phyloP scores from a whole-genome alignment of 2,113 vertebrate species.

The Apteryx mantelli region DNA sequence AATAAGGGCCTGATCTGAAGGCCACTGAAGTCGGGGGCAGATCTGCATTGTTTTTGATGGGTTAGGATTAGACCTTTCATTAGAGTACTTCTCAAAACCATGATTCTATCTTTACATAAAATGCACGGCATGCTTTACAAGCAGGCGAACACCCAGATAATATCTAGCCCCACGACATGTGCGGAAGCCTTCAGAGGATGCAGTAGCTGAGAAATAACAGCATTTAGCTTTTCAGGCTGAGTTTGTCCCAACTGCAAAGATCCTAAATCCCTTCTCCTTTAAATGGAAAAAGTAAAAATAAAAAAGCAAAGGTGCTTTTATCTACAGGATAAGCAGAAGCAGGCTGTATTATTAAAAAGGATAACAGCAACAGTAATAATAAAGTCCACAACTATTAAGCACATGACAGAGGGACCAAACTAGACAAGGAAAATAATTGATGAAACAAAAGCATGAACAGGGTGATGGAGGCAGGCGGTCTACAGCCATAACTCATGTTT shows the following conservation, averaged over 20 bases:
- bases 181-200: neutral
- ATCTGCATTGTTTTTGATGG: neutral
- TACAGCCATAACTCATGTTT: neutral
- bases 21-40: neutral
- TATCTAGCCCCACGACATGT: fast-evolving
- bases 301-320: neutral
- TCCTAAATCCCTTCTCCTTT: neutral
- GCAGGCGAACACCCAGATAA: neutral
- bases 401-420: neutral
- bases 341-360: neutral
- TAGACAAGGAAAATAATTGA: neutral
- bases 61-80: neutral
- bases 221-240: neutral
- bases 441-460: neutral
- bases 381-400: neutral
- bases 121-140: neutral
- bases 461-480: neutral
- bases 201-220: neutral
- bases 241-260: neutral
- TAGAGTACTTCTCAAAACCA: neutral
- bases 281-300: neutral
- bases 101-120: neutral
- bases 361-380: neutral
- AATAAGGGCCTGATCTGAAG: neutral
- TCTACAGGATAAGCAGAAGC: neutral